Base-by-base conservation (phyloP, 2,113 vertebrate genomes). In the Archocentrus centrarchus region DNA sequence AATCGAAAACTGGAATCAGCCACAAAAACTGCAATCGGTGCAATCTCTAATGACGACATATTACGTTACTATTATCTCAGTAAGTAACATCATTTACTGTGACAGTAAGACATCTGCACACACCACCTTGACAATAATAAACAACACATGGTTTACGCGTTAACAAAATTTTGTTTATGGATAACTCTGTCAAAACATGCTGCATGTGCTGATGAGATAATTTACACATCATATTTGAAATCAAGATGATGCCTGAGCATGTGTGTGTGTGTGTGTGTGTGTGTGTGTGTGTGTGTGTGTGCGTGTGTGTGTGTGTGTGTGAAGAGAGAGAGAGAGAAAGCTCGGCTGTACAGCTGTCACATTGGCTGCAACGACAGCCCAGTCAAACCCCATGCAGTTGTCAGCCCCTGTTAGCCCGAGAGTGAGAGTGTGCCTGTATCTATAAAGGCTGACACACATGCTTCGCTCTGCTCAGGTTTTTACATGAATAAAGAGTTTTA, bases 311-410 rank as follows among this genome's bases (percentile, higher is more conserved):
- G 41, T 70, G n/a, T 85, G 75, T 73, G 82, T 61, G 37, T n/a
- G 30, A 4, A 4, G 3, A 30, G 30, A 17, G 27, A 64, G 59
- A 84, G 27, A 64, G 73, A 81, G 82, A 77, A 32, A 81, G 88
- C 79, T 60, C 70, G 86, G 83, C 87, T 87, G 82, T 82, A 62
- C 90, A 93, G 91, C 92, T 94, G 93, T 94, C 94, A 90, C 90
- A 83, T 91, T 88, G 86, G 90, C 88, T 93, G 91, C 88, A 82
- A 87, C 88, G 37, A 89, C 84, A 80, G 88, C 81, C 90, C 91
- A 90, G 91, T 93, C 90, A 92, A 91, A 91, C 83, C 86, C 90
- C 78, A 75, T 91, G 88, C 92, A 93, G 92, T 94, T 94, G 93
- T 94, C 94, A 93, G 44, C 79, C 82, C 79, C 87, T 84, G 88